Evolutionary conservation across 1,140 invertebrate genomes (phyloP).

Genomic region (Neelides sp.): DNA sequence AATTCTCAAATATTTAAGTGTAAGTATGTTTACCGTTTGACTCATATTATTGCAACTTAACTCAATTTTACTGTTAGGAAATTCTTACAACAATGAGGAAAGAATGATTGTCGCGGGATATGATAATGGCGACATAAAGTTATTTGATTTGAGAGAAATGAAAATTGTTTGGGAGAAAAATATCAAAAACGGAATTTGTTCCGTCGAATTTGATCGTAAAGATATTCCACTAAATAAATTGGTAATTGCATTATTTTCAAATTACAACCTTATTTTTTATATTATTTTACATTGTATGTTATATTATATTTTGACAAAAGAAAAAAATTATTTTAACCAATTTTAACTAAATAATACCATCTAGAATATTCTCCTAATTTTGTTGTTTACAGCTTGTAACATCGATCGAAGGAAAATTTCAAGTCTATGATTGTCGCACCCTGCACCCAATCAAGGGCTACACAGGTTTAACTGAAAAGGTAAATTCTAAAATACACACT

Average conservation of each 20-base stretch:
- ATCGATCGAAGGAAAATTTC: conserved; percentile 82
- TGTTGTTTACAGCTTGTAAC: too few species aligned
- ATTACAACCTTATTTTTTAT: too few species aligned
- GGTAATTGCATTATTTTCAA: too few species aligned
- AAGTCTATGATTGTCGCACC: conserved; percentile 76
- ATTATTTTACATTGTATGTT: too few species aligned
- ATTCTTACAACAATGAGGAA: conserved; percentile 74
- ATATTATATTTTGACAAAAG: too few species aligned
- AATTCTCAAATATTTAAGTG: too few species aligned
- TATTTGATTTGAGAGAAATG: conserved; percentile 84
- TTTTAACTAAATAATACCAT: too few species aligned
- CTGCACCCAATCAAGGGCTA: conserved; percentile 80
- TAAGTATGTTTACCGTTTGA: not conserved
- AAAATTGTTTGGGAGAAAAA: conserved; percentile 77
- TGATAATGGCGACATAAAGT: conserved; percentile 91
- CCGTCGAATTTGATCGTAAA: conserved; percentile 80
- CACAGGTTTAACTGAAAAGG: conserved; percentile 59
- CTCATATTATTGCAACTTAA: too few species aligned
- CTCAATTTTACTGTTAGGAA: conserved; percentile 39
- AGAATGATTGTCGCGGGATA: conserved; percentile 78
- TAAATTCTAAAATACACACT: conserved; percentile 32
- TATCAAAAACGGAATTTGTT: conserved; percentile 83
- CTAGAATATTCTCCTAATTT: too few species aligned
- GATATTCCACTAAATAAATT: conserved; percentile 94
- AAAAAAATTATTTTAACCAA: too few species aligned